Evolutionary conservation across 2,888 invertebrate species (phyloP).

Genomic region (Clusia tigrina): DNA sequence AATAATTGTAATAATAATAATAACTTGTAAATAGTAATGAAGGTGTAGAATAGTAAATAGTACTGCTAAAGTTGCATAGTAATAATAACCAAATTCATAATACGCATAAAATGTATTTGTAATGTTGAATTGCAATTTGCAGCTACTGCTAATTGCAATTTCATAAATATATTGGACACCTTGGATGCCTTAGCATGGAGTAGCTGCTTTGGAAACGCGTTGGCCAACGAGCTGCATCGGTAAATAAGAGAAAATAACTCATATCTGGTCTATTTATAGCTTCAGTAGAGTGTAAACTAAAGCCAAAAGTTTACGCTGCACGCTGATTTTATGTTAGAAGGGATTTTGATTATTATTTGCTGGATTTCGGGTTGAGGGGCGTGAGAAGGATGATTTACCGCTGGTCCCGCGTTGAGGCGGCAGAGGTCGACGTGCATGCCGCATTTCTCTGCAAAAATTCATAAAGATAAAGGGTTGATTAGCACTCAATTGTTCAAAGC

Average conservation of each 20-base stretch:
- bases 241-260: background rate
- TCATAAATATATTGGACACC: background rate
- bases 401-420: constrained; percentile 68
- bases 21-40: constrained; percentile 28
- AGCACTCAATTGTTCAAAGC: no score
- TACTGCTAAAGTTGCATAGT: constrained; percentile 20
- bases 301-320: constrained; percentile 68
- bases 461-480: constrained; percentile 6
- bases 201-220: constrained; percentile 7
- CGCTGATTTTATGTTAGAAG: constrained; percentile 70
- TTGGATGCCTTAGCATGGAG: background rate
- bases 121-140: background rate
- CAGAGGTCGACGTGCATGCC: constrained; percentile 72
- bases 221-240: background rate
- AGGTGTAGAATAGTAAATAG: constrained; percentile 30
- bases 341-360: constrained; percentile 67
- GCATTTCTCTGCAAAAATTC: constrained; percentile 67
- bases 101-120: constrained; percentile 10
- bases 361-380: constrained; percentile 68
- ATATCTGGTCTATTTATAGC: constrained; percentile 59
- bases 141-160: background rate
- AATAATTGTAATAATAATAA: constrained; percentile 32
- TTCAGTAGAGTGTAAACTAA: constrained; percentile 70
- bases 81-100: constrained; percentile 23
- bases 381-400: constrained; percentile 67